These are phyloP conservation scores for Myzus persicae DNA, from an alignment of 1,140 invertebrate genomes.

Conservation along the genomic window DNA sequence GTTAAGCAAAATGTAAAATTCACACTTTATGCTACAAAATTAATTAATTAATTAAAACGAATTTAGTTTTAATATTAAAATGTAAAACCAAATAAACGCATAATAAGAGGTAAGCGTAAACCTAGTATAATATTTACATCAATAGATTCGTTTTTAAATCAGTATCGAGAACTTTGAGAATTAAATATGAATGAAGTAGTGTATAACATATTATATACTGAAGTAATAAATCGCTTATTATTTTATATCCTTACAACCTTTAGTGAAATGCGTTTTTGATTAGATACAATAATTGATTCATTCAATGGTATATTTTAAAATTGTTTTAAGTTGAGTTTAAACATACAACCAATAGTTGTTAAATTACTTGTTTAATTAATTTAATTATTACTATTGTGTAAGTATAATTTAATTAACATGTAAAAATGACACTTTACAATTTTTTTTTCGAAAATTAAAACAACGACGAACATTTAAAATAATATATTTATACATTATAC, in stretches of 20 bases:
- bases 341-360: no score
- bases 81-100: background rate
- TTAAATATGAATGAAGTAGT: background rate
- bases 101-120: background rate
- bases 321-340: background rate
- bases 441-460: background rate
- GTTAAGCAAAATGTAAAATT: background rate
- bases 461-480: background rate
- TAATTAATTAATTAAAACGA: background rate
- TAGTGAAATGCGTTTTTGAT: background rate
- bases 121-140: background rate
- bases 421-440: background rate
- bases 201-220: background rate
- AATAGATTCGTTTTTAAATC: background rate
- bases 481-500: background rate
- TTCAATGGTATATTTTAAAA: background rate
- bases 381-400: background rate
- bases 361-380: background rate
- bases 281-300: background rate
- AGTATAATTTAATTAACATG: background rate
- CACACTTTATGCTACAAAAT: background rate
- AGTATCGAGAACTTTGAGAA: background rate
- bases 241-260: background rate
- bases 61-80: background rate
- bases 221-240: background rate